Evolutionary conservation across 2,113 vertebrate genomes (phyloP).

Genomic region (Chrysemys picta): DNA sequence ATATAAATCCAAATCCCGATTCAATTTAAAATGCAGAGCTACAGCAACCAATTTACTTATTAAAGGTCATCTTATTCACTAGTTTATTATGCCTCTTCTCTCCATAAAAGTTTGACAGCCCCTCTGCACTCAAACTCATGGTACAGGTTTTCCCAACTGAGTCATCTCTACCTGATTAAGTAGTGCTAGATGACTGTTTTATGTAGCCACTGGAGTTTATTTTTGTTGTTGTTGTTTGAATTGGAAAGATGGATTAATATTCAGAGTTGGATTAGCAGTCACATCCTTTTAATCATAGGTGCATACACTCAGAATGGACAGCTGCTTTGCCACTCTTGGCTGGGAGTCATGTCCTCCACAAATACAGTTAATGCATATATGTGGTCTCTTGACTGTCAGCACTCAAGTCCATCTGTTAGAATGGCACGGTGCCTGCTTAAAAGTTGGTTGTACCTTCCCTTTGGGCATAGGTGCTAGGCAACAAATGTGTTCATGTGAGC

Average conservation of each 20-base stretch:
- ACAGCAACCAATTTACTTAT: slow-evolving; percentile 30
- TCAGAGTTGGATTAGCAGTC: slow-evolving; percentile 1
- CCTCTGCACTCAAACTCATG: background rate
- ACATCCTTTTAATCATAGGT: background rate
- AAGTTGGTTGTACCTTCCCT: background rate
- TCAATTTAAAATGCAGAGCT: background rate
- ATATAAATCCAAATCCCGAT: background rate
- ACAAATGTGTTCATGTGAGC: background rate
- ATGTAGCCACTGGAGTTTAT: background rate
- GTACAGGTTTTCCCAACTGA: slow-evolving; percentile 24
- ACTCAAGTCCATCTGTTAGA: background rate
- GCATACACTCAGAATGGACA: background rate
- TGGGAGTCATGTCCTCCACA: background rate
- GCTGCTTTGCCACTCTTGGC: slow-evolving; percentile 4
- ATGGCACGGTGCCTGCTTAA: background rate
- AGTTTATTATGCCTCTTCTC: slow-evolving; percentile 36
- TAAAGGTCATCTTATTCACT: slow-evolving; percentile 56
- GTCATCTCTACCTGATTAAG: slow-evolving; percentile 21
- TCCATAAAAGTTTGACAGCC: slow-evolving; percentile 39
- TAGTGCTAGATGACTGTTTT: background rate
- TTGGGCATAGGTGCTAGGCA: background rate
- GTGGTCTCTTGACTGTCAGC: background rate
- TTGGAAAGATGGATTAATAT: background rate
- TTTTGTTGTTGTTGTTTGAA: background rate
- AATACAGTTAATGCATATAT: background rate